Percentiles rank a stretch among this genome's conserved stretches.
These are phyloP conservation scores for Brachyhypopomus gauderio DNA, from an alignment of 2,113 vertebrate species.

Conservation along the genomic window DNA sequence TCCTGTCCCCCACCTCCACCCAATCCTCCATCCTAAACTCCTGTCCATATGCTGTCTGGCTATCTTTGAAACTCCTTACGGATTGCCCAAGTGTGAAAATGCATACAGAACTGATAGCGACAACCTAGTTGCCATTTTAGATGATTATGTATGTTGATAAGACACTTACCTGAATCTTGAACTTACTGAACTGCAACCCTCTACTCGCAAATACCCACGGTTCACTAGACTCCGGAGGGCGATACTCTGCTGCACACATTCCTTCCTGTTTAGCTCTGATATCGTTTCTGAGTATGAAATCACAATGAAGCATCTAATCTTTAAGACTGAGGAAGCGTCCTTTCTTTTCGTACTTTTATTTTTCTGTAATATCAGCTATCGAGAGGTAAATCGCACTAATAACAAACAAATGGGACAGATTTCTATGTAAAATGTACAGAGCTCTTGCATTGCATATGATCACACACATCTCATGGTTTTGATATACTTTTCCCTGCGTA, in stretches of 20 bases:
- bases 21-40: too few relatives aligned
- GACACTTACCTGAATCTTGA: slow-evolving; percentile 46
- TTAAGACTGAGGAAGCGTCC: slow-evolving; percentile 39
- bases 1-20: slow-evolving; percentile 4
- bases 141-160: slow-evolving; percentile 39
- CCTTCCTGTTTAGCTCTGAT: slow-evolving; percentile 49
- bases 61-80: slow-evolving; percentile 10
- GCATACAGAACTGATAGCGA: slow-evolving; percentile 30
- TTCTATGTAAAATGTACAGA: slow-evolving; percentile 90
- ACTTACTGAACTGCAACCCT: slow-evolving; percentile 46
- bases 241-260: slow-evolving; percentile 54
- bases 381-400: slow-evolving; percentile 76
- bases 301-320: slow-evolving; percentile 35
- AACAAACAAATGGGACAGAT: slow-evolving; percentile 79
- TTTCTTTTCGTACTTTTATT: slow-evolving; percentile 51
- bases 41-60: slow-evolving; percentile 35
- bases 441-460: slow-evolving; percentile 83
- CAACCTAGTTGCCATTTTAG: slow-evolving; percentile 53
- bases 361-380: slow-evolving; percentile 83
- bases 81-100: slow-evolving; percentile 21
- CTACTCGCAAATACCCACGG: slow-evolving; percentile 25
- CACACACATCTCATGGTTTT: slow-evolving; percentile 78
- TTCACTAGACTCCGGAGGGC: slow-evolving; percentile 35
- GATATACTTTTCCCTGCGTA: slow-evolving; percentile 80
- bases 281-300: slow-evolving; percentile 35